These are phyloP conservation scores for Limonius californicus DNA, from an alignment of 1,140 invertebrate genomes.

Conservation along the genomic window DNA sequence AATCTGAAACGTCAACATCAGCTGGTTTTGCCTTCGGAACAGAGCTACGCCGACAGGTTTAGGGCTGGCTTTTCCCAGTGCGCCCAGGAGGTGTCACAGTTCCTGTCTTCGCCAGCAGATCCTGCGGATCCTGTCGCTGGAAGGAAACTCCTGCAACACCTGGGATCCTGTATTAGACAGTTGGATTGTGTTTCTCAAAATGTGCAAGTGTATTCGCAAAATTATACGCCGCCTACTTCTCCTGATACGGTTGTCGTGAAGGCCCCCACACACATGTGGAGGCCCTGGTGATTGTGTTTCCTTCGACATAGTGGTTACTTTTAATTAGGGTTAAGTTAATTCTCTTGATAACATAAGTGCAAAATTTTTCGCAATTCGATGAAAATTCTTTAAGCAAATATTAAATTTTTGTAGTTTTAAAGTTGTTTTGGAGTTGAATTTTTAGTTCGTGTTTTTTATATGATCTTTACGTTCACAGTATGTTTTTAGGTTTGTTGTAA, in stretches of 20 bases:
- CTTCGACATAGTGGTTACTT: too few species aligned
- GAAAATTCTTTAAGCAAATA: conserved; percentile 10
- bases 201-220: conserved; percentile 25
- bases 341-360: conserved; percentile 14
- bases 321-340: neutral
- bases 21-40: conserved; percentile 59
- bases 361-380: too few species aligned
- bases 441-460: neutral
- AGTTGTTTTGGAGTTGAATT: conserved; percentile 15
- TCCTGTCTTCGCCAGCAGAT: conserved; percentile 52
- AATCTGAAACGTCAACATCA: conserved; percentile 72
- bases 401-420: conserved; percentile 22
- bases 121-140: conserved; percentile 45
- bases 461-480: conserved; percentile 22
- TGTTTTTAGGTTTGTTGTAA: conserved; percentile 10
- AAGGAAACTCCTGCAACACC: conserved; percentile 48
- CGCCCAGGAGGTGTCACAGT: conserved; percentile 86
- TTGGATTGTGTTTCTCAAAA: conserved; percentile 41
- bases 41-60: conserved; percentile 76
- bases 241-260: conserved; percentile 24
- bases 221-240: conserved; percentile 37
- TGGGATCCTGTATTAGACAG: conserved; percentile 47
- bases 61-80: conserved; percentile 87
- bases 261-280: conserved; percentile 39
- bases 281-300: conserved; percentile 43